These are phyloP conservation scores for Hirundichthys speculiger DNA, from an alignment of 2,113 vertebrate genomes.

Conservation along the genomic window DNA sequence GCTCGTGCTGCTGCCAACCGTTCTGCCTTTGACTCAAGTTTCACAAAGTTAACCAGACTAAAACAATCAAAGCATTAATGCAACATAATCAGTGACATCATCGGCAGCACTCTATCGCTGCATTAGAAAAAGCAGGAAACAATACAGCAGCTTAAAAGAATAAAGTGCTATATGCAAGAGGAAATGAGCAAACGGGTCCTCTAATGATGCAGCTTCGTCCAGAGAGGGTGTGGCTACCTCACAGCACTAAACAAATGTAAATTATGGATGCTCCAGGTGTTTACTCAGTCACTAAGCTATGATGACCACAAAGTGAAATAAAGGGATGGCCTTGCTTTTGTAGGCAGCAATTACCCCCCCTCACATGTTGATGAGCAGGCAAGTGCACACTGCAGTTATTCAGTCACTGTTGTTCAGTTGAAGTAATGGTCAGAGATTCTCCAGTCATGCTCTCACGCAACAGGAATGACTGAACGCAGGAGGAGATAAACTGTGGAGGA, in stretches of 20 bases:
- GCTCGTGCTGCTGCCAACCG: slow-evolving; percentile 3
- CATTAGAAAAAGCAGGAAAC: slow-evolving; percentile 19
- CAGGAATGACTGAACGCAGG: slow-evolving; percentile 43
- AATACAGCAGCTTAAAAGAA: slow-evolving; percentile 1
- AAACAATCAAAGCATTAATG: slow-evolving; percentile 24
- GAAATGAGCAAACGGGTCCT: slow-evolving; percentile 6
- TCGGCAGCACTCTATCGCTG: not conserved
- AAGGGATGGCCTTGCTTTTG: too few relatives aligned
- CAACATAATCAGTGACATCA: slow-evolving; percentile 16
- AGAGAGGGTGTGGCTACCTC: slow-evolving; percentile 14
- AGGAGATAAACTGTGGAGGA: slow-evolving; percentile 10
- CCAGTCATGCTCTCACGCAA: slow-evolving; percentile 31
- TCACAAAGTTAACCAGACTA: not conserved
- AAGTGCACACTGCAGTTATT: slow-evolving; percentile 13
- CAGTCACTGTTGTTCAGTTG: slow-evolving; percentile 11
- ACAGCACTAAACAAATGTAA: slow-evolving; percentile 34
- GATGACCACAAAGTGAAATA: not conserved
- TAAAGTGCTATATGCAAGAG: not conserved
- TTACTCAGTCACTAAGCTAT: too few relatives aligned
- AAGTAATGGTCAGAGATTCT: slow-evolving; percentile 28
- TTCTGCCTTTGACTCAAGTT: slow-evolving; percentile 15
- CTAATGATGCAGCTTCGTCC: not conserved
- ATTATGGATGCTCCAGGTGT: slow-evolving; percentile 4
- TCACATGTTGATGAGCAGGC: too few relatives aligned
- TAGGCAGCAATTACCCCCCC: not conserved